Evolutionary conservation across 2,113 vertebrate species (phyloP).

Genomic region (Anhinga rufa): DNA sequence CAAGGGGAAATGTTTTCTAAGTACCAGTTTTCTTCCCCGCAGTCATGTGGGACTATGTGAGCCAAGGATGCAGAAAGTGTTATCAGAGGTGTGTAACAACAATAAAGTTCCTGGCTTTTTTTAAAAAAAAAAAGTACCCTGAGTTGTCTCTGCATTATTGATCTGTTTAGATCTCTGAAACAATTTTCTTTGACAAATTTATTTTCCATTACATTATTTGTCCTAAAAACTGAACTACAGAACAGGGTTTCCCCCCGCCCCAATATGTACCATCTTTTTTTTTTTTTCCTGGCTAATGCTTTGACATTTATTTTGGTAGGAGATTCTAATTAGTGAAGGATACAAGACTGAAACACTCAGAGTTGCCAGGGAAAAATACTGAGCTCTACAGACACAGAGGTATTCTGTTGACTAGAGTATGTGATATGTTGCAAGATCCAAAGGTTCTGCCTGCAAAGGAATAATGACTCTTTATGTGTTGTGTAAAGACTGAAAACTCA

Average conservation of each 20-base stretch:
- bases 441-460: neutral
- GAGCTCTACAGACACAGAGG: neutral
- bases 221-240: neutral
- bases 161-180: neutral
- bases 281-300: neutral
- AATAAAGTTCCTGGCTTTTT: neutral
- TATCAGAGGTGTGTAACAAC: constrained; percentile 39
- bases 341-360: neutral
- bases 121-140: neutral
- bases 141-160: neutral
- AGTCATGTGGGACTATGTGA: neutral
- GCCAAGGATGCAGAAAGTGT: constrained; percentile 36
- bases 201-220: neutral
- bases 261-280: neutral
- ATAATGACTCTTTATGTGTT: neutral
- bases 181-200: neutral
- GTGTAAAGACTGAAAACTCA: neutral
- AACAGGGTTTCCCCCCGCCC: neutral
- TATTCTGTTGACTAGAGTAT: neutral
- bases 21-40: neutral
- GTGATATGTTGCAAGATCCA: neutral
- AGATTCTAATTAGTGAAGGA: neutral
- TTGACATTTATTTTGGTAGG: neutral
- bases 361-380: neutral
- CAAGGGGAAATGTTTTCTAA: constrained; percentile 53